A percentile compares a stretch with the other conserved stretches of the same genome.
Evolutionary conservation across 2,888 invertebrate species (phyloP).

Genomic region (Lomographa bimaculata): DNA sequence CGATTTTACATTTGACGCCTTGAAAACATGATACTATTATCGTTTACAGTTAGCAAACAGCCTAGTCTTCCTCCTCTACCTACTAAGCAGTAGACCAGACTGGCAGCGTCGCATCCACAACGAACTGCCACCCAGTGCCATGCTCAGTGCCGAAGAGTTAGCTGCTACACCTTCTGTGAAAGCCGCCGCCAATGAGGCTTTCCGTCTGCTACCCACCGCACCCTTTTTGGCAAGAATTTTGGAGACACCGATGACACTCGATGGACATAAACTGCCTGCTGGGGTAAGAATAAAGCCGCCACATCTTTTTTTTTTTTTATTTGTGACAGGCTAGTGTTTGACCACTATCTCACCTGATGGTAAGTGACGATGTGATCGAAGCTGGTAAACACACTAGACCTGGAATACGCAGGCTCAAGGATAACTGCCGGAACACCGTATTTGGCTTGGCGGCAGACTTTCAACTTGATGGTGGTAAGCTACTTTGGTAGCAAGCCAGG

Average conservation of each 20-base stretch:
- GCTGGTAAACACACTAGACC: too few relatives aligned
- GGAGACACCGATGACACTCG: conserved; percentile 87
- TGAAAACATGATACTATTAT: too few relatives aligned
- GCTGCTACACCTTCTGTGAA: conserved; percentile 88
- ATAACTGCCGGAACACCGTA: too few relatives aligned
- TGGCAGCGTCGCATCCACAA: conserved; percentile 86
- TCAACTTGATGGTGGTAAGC: too few relatives aligned
- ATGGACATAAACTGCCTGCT: conserved; percentile 87
- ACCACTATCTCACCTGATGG: too few relatives aligned
- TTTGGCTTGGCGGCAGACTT: too few relatives aligned
- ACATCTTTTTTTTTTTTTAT: too few relatives aligned
- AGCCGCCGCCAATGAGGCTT: conserved; percentile 91
- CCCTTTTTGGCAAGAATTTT: conserved; percentile 90
- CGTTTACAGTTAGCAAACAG: conserved; percentile 91
- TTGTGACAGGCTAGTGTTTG: too few relatives aligned
- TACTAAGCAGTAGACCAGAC: conserved; percentile 87
- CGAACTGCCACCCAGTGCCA: conserved; percentile 85
- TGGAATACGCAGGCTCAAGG: too few relatives aligned
- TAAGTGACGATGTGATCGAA: too few relatives aligned
- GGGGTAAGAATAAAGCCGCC: conserved; percentile 88
- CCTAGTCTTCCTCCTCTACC: conserved; percentile 89
- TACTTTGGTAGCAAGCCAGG: too few relatives aligned
- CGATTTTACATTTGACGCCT: too few relatives aligned
- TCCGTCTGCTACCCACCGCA: conserved; percentile 89
- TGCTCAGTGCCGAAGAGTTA: conserved; percentile 83